Conservation (phyloP, 2,888 invertebrate species). For the Neocrepidodera transversa region DNA sequence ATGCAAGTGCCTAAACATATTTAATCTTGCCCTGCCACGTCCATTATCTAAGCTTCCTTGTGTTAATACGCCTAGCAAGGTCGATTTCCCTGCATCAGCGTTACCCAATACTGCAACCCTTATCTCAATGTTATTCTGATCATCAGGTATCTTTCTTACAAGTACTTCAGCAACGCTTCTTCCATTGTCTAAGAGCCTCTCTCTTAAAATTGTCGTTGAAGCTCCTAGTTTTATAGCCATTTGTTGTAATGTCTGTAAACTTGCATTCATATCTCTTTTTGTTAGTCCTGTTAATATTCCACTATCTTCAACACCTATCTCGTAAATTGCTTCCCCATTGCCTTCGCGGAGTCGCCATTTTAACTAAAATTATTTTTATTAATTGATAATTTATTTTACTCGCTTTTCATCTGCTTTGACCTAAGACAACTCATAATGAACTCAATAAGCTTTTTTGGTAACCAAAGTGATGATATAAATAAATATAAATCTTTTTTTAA, state of each 20-base stretch:
- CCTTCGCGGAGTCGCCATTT: conserved; percentile 98
- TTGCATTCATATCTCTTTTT: conserved; percentile 83
- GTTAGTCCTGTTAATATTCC: conserved; percentile 87
- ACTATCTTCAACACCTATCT: conserved; percentile 92
- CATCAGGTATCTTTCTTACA: conserved; percentile 87
- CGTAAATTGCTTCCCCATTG: conserved; percentile 96
- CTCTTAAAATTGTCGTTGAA: conserved; percentile 75
- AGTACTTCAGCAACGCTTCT: conserved; percentile 86
- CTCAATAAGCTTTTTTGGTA: too few relatives aligned
- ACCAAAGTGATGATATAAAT: too few relatives aligned
- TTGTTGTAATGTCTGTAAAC: conserved; percentile 80
- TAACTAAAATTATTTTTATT: conserved; percentile 69
- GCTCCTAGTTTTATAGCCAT: conserved; percentile 93
- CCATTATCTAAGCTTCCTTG: conserved; percentile 97
- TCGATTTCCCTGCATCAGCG: conserved; percentile 97
- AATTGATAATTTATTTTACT: too few relatives aligned
- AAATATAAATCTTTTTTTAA: too few relatives aligned
- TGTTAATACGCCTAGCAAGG: conserved; percentile 92
- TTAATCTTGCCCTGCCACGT: conserved; percentile 89
- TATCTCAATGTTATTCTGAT: conserved; percentile 88
- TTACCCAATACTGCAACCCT: conserved; percentile 90
- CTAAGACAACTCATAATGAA: too few relatives aligned
- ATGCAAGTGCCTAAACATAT: conserved; percentile 94
- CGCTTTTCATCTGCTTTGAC: too few relatives aligned
- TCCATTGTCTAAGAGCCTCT: conserved; percentile 65